Base-by-base conservation (phyloP, 2,888 invertebrate genomes). In the Bombyx huttoni region DNA sequence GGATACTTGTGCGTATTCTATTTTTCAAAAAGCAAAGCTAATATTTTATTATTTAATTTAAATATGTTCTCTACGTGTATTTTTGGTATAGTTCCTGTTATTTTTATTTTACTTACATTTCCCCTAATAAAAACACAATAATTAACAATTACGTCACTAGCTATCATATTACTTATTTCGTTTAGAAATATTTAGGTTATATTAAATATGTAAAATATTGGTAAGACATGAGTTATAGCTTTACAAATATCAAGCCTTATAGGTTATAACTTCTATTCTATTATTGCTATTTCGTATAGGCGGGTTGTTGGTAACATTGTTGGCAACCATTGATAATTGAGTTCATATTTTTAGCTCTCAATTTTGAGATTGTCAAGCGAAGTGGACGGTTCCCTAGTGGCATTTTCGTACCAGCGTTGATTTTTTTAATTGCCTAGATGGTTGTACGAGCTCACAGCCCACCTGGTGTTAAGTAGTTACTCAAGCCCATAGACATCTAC, bases 231-330 rank as follows among this genome's bases (percentile, higher is more conserved):
- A 40, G 40, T 40, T 40, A 10, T 12, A 40, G 40, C 40, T 40
- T 10, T 40, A 40, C 24, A 67, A 74, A 80, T 81, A 81, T 81
- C 80, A 40, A 40, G 1, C 40, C 80, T 72, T 78, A 78, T 86
- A 24, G 85, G 75, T 81, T 84, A 85, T 75, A 33, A 81, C 83
- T 86, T 85, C 69, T 86, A 87, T 86, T 10, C 40, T 40, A 40
- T 86, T 88, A 88, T 88, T 88, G 87, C 88, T 88, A 87, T 85
- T 75, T 84, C 81, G 81, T 78, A 82, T 87, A 87, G 86, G 86
- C 87, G 87, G 87, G 87, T 78, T 81, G 78, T 81, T 70, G 77
- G 80, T 83, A 77, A 75, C 70, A 63, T 68, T 70, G 73, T 78
- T 75, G 74, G 69, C 64, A 81, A 82, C 75, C 40, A 40, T 40